A percentile compares a stretch with the other conserved stretches of the same genome.
These are phyloP conservation scores for Lampropteryx suffumata DNA, from an alignment of 2,888 invertebrate species.

Conservation along the genomic window DNA sequence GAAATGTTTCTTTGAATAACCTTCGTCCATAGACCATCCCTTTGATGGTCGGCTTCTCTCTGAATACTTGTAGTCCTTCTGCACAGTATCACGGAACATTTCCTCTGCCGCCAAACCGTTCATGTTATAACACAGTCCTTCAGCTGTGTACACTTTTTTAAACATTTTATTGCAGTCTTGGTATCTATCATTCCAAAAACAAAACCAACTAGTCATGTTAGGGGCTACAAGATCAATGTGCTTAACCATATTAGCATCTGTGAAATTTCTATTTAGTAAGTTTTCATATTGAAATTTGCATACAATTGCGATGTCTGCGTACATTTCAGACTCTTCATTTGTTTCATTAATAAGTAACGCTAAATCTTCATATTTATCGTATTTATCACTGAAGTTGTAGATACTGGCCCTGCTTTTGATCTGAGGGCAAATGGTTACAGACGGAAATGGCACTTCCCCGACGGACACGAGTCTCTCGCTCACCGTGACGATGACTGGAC, in stretches of 20 bases:
- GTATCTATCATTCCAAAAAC: neutral
- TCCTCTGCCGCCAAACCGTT: constrained; percentile 47
- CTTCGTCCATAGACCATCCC: constrained; percentile 42
- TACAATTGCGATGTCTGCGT: constrained; percentile 1
- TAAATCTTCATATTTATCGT: neutral
- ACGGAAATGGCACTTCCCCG: constrained; percentile 56
- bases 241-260: neutral
- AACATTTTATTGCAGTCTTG: neutral
- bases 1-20: constrained; percentile 33
- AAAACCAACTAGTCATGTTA: neutral
- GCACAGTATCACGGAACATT: constrained; percentile 38
- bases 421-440: constrained; percentile 46
- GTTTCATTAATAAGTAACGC: neutral
- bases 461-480: constrained; percentile 47
- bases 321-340: neutral
- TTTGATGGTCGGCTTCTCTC: constrained; percentile 10
- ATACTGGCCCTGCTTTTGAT: constrained; percentile 26
- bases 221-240: constrained; percentile 2
- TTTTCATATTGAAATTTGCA: neutral
- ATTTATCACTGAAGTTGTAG: constrained; percentile 39
- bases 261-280: constrained; percentile 1
- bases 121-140: constrained; percentile 49
- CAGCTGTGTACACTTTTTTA: constrained; percentile 7
- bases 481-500: constrained; percentile 18
- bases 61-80: constrained; percentile 41